Evolutionary conservation across 2,888 invertebrate species (phyloP).

Genomic region (Oxytorus armatus): DNA sequence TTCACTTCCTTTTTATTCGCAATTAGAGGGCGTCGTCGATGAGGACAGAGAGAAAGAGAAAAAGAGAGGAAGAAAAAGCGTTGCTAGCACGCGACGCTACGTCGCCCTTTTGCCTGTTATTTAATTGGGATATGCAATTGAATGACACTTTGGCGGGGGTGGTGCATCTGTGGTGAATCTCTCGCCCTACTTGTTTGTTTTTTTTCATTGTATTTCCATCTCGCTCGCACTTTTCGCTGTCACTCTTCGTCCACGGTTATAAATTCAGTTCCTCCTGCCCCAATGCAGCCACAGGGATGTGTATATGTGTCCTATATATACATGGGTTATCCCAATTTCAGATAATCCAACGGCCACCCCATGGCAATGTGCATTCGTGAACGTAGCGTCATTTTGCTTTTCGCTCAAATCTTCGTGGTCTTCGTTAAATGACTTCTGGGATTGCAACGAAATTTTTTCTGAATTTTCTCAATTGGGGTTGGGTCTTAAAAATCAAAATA

Average conservation of each 20-base stretch:
- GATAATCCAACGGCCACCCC: too few species aligned
- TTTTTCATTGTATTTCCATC: conserved; percentile 10
- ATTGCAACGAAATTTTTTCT: too few species aligned
- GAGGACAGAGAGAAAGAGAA: conserved; percentile 60
- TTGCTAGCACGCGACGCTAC: conserved; percentile 80
- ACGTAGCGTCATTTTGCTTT: too few species aligned
- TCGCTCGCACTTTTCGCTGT: conserved; percentile 4
- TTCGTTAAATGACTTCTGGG: too few species aligned
- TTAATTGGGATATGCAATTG: conserved; percentile 84
- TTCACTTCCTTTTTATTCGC: conserved; percentile 78
- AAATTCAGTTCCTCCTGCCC: conserved; percentile 33
- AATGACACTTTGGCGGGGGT: conserved; percentile 81
- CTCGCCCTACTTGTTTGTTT: conserved; percentile 37
- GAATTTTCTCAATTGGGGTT: background rate
- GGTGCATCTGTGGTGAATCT: conserved; percentile 56
- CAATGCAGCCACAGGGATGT: background rate
- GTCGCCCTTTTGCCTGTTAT: conserved; percentile 84
- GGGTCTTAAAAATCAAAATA: background rate
- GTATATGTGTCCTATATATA: too few species aligned
- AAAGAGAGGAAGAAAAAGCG: conserved; percentile 61
- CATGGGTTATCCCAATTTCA: too few species aligned
- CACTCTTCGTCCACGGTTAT: conserved; percentile 8
- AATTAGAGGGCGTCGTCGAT: conserved; percentile 82
- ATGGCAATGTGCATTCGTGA: too few species aligned
- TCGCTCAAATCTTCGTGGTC: too few species aligned